A percentile compares a stretch with the other conserved stretches of the same genome.
Conservation (phyloP, 2,888 invertebrate species). For the Pseudolycoriella hygida region DNA sequence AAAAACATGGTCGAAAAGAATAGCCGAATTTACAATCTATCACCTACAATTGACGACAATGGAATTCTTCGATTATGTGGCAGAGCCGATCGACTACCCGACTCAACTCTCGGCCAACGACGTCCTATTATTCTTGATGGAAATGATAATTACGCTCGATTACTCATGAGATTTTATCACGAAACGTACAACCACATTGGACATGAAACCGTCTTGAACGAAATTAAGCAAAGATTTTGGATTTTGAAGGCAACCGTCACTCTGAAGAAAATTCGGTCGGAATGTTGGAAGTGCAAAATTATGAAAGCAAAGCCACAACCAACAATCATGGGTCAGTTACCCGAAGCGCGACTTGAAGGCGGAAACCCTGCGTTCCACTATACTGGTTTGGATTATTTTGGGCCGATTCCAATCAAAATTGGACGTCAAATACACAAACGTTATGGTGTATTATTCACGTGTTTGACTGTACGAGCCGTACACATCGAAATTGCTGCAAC, state of each 20-base stretch:
- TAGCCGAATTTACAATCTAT: conserved; percentile 4
- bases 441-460: conserved; percentile 10
- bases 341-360: conserved; percentile 1
- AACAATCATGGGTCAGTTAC: conserved; percentile 8
- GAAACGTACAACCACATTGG: conserved; percentile 4
- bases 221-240: conserved; percentile 9
- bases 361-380: background rate
- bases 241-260: conserved; percentile 8
- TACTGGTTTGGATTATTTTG: conserved; percentile 3
- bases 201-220: conserved; percentile 8
- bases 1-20: background rate
- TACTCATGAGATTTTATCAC: conserved; percentile 4
- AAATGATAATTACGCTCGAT: background rate
- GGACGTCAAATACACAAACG: background rate
- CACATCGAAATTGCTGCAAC: conserved; percentile 14
- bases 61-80: conserved; percentile 5
- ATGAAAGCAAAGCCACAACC: conserved; percentile 4
- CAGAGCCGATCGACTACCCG: background rate
- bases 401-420: conserved; percentile 1
- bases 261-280: conserved; percentile 1
- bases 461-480: conserved; percentile 9
- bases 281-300: conserved; percentile 9
- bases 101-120: background rate
- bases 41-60: conserved; percentile 5
- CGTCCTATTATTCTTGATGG: background rate